Evolutionary conservation across 2,113 vertebrate genomes (phyloP).

Genomic region (Stigmatopora nigra): DNA sequence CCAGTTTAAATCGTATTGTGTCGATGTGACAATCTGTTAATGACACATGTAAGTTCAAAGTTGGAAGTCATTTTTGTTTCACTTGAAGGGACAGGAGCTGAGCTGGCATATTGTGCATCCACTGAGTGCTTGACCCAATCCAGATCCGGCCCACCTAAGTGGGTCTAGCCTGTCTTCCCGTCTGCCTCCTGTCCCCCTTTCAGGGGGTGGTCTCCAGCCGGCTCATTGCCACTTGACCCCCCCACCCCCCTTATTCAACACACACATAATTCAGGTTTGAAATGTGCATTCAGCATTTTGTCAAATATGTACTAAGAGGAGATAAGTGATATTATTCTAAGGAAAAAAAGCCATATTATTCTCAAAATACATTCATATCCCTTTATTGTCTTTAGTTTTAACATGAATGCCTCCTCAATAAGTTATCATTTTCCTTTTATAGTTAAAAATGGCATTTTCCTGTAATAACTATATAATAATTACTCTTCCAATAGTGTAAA

Average conservation of each 20-base stretch:
- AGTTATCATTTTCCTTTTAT: no score
- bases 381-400: no score
- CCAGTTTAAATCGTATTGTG: constrained; percentile 26
- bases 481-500: no score
- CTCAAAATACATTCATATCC: no score
- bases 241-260: constrained; percentile 10
- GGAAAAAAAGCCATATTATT: background rate
- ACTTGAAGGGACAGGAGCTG: constrained; percentile 25
- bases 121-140: constrained; percentile 40
- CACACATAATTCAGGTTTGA: background rate
- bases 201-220: constrained; percentile 2
- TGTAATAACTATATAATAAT: no score
- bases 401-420: no score
- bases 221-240: constrained; percentile 23
- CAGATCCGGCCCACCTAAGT: constrained; percentile 66
- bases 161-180: constrained; percentile 51
- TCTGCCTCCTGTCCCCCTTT: constrained; percentile 62
- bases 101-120: constrained; percentile 23
- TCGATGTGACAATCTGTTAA: constrained; percentile 21
- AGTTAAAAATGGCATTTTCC: no score
- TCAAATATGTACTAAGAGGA: background rate
- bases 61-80: constrained; percentile 18
- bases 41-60: constrained; percentile 26
- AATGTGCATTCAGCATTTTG: background rate
- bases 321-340: background rate